These are phyloP conservation scores for Phenganax stokvisi DNA, from an alignment of 92 coral and sea anemone genomes.

Conservation along the genomic window DNA sequence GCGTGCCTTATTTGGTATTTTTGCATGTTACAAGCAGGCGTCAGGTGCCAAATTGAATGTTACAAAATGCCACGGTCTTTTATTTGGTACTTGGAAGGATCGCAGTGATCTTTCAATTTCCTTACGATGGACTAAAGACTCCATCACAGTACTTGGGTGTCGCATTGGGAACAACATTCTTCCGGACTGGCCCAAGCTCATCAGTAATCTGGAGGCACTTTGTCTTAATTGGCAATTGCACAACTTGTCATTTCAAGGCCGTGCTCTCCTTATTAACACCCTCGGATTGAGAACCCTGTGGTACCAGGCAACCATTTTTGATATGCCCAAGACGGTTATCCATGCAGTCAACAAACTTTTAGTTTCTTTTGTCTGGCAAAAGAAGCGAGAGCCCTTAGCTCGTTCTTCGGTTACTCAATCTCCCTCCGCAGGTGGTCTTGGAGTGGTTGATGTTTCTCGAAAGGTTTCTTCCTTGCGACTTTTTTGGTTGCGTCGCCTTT, in stretches of 20 bases:
- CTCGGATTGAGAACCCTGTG: neutral
- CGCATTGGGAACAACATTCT: neutral
- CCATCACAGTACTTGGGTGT: neutral
- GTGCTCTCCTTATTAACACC: neutral
- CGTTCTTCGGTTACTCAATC: neutral
- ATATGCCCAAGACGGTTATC: neutral
- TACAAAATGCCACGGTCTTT: neutral
- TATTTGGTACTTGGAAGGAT: neutral
- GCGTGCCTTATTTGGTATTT: neutral
- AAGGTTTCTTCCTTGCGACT: neutral
- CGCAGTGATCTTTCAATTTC: neutral
- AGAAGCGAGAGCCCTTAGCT: neutral
- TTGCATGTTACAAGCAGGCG: neutral
- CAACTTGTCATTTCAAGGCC: neutral
- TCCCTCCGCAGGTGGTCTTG: neutral
- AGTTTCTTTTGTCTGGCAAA: neutral
- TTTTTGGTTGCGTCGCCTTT: neutral
- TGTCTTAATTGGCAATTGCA: neutral
- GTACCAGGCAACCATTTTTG: neutral
- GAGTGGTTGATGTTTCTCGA: neutral
- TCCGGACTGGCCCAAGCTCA: neutral
- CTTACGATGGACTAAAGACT: neutral
- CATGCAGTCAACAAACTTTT: neutral
- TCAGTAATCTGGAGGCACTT: neutral
- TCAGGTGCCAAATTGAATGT: neutral